Evolutionary conservation across 53 echinoderm and acorn worm genomes (phyloP).

Genomic region (Apostichopus leukothele): DNA sequence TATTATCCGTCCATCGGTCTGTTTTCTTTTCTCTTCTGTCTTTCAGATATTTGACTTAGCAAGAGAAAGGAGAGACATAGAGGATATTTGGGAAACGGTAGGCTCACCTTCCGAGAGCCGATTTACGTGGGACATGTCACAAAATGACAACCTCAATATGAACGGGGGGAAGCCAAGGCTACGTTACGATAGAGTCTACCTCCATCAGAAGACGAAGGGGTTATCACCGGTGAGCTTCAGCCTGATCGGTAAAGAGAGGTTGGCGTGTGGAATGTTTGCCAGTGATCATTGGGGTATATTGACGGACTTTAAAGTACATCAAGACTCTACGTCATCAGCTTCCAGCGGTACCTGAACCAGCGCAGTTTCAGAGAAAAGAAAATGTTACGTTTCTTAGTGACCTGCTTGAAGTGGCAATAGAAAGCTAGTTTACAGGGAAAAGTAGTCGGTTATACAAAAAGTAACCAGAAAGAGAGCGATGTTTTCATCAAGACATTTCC

Average conservation of each 20-base stretch:
- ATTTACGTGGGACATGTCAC: conserved; percentile 77
- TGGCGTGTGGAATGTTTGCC: conserved; percentile 70
- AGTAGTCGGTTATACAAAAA: too few relatives aligned
- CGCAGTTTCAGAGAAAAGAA: neutral
- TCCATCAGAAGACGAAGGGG: conserved; percentile 13
- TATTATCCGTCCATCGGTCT: neutral
- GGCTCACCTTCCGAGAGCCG: conserved; percentile 54
- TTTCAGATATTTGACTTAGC: conserved; percentile 62
- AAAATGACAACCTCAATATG: conserved; percentile 76
- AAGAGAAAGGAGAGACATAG: conserved; percentile 52
- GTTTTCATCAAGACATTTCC: too few relatives aligned
- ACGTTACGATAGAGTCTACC: conserved; percentile 81
- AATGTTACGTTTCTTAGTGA: too few relatives aligned
- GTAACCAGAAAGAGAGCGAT: too few relatives aligned
- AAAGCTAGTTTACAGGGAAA: too few relatives aligned
- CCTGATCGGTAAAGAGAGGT: conserved; percentile 72
- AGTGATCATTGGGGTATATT: conserved; percentile 87
- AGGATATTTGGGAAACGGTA: conserved; percentile 73
- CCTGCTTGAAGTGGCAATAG: too few relatives aligned
- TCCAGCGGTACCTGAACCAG: neutral
- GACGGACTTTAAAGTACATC: neutral
- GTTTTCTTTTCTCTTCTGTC: neutral
- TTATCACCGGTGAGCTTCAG: conserved; percentile 50
- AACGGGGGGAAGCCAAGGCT: conserved; percentile 47
- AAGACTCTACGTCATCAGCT: neutral